Evolutionary conservation across 2,797 vertebrate species (phyloP).

Genomic region (Holocentrus rufus): DNA sequence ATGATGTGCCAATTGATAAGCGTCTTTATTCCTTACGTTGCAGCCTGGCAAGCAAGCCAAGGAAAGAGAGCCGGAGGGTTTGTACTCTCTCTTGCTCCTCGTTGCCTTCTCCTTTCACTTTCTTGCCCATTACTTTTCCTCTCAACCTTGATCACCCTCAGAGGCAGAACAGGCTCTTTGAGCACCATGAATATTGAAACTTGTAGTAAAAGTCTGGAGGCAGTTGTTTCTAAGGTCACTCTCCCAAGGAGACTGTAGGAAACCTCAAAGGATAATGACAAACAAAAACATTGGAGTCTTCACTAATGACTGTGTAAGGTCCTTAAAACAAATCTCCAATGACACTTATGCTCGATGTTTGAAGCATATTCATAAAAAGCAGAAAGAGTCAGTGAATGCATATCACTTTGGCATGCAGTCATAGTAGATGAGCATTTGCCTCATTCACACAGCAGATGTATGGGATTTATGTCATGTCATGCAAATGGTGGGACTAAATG

Average conservation of each 20-base stretch:
- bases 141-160: conserved; percentile 48
- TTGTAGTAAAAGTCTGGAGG: conserved; percentile 6
- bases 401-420: not conserved
- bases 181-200: conserved; percentile 31
- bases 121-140: conserved; percentile 23
- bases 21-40: conserved; percentile 64
- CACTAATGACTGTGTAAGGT: conserved; percentile 1
- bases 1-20: conserved; percentile 47
- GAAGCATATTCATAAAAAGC: not conserved
- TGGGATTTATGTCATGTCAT: no score
- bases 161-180: conserved; percentile 1
- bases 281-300: conserved; percentile 8
- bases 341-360: not conserved
- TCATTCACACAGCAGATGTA: conserved; percentile 50
- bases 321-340: not conserved
- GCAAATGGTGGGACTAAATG: conserved; percentile 44
- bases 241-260: conserved; percentile 5
- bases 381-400: not conserved
- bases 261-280: not conserved
- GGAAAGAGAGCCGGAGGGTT: conserved; percentile 46
- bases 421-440: conserved; percentile 48
- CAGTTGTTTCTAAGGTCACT: conserved; percentile 42
- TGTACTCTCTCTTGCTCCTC: conserved; percentile 8
- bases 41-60: conserved; percentile 39
- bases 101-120: conserved; percentile 17